These are phyloP conservation scores for Meandrusa payeni DNA, from an alignment of 2,888 invertebrate species.

Conservation along the genomic window DNA sequence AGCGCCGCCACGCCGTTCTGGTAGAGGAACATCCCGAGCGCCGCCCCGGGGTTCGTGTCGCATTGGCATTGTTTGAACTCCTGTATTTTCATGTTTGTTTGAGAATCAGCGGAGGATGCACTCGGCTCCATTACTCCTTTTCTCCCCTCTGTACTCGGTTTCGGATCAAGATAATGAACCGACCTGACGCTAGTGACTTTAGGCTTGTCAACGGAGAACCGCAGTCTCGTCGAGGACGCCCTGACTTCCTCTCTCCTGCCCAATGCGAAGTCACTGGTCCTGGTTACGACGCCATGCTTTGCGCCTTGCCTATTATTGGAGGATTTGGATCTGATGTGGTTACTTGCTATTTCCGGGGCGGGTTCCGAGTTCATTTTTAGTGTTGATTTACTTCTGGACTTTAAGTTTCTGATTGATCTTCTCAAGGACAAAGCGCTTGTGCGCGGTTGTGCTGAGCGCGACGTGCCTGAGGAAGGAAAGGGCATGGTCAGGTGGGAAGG, in stretches of 20 bases:
- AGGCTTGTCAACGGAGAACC: not conserved
- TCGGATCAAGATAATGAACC: not conserved
- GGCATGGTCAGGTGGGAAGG: constrained; percentile 24
- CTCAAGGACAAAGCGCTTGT: constrained; percentile 3
- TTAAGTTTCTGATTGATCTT: constrained; percentile 15
- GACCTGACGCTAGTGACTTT: constrained; percentile 1
- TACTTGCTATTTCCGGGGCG: not conserved
- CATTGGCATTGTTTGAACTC: constrained; percentile 20
- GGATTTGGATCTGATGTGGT: constrained; percentile 7
- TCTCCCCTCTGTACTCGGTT: not conserved
- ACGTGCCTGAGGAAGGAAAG: constrained; percentile 41
- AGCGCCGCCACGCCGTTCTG: constrained; percentile 39
- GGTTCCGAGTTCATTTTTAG: constrained; percentile 8
- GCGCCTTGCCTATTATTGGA: constrained; percentile 17
- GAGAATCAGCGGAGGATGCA: not conserved
- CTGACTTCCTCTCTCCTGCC: not conserved
- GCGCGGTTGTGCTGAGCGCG: constrained; percentile 22
- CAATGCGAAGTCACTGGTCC: not conserved
- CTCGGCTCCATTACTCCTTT: constrained; percentile 13
- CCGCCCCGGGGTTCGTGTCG: constrained; percentile 25
- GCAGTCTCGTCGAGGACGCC: not conserved
- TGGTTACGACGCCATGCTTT: constrained; percentile 9
- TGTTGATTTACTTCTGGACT: constrained; percentile 32
- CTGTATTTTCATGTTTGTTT: not conserved
- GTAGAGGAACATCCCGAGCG: constrained; percentile 1